These are phyloP conservation scores for Erynnis tages DNA, from an alignment of 2,888 invertebrate genomes.

Conservation along the genomic window DNA sequence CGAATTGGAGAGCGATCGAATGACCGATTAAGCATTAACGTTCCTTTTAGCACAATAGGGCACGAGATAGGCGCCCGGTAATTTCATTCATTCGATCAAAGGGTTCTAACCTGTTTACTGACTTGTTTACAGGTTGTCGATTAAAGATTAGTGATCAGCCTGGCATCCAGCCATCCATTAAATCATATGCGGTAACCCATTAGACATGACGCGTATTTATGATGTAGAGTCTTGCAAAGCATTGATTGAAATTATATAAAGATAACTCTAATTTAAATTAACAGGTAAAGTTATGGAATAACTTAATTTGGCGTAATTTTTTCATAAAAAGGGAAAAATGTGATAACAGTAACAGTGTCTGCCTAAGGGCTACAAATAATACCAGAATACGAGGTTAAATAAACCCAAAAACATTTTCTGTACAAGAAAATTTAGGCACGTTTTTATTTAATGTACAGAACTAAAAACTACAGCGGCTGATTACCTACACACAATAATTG, in stretches of 20 bases:
- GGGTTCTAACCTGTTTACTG: constrained; percentile 47
- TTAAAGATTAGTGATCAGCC: constrained; percentile 41
- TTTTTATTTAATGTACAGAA: no score
- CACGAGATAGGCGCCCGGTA: constrained; percentile 60
- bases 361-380: no score
- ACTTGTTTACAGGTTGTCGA: constrained; percentile 40
- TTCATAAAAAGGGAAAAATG: no score
- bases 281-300: no score
- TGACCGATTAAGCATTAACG: constrained; percentile 68
- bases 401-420: no score
- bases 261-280: no score
- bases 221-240: constrained; percentile 10
- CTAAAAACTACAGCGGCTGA: no score
- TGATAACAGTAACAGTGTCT: no score
- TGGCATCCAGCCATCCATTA: constrained; percentile 16
- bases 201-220: not conserved
- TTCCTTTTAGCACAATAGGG: constrained; percentile 67
- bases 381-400: no score
- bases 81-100: constrained; percentile 61
- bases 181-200: constrained; percentile 11
- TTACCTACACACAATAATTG: no score
- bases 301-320: no score
- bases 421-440: no score
- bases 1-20: constrained; percentile 58
- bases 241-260: not conserved